Conservation (phyloP, 2,888 invertebrate species). For the Eurytoma californica region DNA sequence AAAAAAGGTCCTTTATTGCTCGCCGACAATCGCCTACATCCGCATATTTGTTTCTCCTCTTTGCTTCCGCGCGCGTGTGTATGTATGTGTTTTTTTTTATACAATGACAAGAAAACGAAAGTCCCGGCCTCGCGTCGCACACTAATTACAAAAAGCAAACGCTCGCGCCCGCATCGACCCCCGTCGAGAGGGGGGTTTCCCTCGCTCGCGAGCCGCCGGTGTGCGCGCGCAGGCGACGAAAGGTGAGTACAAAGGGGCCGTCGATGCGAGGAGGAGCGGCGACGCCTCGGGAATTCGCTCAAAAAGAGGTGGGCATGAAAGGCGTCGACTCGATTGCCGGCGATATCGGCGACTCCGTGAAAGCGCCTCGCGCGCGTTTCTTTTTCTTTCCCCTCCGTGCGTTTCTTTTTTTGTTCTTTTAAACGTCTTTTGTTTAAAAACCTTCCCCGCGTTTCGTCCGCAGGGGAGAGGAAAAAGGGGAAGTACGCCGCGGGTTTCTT, state of each 20-base stretch:
- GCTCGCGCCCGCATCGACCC: constrained; percentile 20
- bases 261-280: constrained; percentile 1
- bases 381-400: background rate
- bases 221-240: background rate
- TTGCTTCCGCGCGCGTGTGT: background rate
- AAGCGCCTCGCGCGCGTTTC: background rate
- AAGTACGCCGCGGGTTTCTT: constrained; percentile 19
- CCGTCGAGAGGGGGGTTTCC: background rate
- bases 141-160: constrained; percentile 49
- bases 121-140: constrained; percentile 18
- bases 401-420: constrained; percentile 1
- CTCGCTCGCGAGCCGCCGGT: too few relatives aligned
- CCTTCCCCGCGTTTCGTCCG: background rate
- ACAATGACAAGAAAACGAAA: constrained; percentile 9
- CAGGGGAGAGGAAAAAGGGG: constrained; percentile 25
- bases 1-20: constrained; percentile 50
- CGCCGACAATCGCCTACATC: constrained; percentile 55
- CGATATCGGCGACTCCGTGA: constrained; percentile 36
- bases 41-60: constrained; percentile 10
- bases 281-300: constrained; percentile 28
- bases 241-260: background rate
- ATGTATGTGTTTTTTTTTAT: constrained; percentile 25
- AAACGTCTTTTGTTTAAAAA: background rate
- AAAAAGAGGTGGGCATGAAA: constrained; percentile 19
- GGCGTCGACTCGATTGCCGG: constrained; percentile 50